Evolutionary conservation across 2,797 vertebrate genomes (phyloP).

Genomic region (Hirundo rustica): DNA sequence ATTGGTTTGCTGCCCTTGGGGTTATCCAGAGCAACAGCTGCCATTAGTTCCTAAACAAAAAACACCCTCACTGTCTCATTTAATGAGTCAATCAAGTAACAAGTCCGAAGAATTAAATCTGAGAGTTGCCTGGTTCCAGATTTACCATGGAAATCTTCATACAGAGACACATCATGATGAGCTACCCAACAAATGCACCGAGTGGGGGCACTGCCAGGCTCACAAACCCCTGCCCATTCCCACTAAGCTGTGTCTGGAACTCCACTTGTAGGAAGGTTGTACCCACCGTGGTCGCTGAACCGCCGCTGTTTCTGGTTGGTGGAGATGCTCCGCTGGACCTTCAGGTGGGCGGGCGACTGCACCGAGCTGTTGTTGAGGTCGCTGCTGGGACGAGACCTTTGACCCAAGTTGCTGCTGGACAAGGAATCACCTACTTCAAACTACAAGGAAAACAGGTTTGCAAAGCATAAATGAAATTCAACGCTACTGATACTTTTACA

Average conservation of each 20-base stretch:
- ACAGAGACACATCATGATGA: background rate
- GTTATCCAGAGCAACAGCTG: background rate
- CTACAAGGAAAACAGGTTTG: constrained; percentile 69
- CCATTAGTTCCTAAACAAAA: background rate
- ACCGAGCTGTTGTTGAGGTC: constrained; percentile 97
- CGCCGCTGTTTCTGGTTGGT: constrained; percentile 91
- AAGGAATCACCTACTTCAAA: constrained; percentile 93
- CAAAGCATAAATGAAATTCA: background rate
- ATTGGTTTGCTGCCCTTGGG: background rate
- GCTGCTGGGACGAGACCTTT: constrained; percentile 92
- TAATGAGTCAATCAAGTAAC: background rate
- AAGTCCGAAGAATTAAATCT: background rate
- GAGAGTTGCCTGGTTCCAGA: background rate
- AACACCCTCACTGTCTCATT: background rate
- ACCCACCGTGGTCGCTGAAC: constrained; percentile 89
- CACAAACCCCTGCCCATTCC: constrained; percentile 73
- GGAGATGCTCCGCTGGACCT: constrained; percentile 96
- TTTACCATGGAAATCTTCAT: background rate
- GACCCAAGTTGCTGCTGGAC: constrained; percentile 88
- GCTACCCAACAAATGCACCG: background rate
- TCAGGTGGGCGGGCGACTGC: constrained; percentile 95
- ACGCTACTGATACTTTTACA: background rate
- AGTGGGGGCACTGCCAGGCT: constrained; percentile 34
- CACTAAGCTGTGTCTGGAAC: constrained; percentile 66
- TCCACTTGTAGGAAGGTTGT: constrained; percentile 77